These are phyloP conservation scores for Hylaea fasciaria DNA, from an alignment of 2,888 invertebrate species.

Conservation along the genomic window DNA sequence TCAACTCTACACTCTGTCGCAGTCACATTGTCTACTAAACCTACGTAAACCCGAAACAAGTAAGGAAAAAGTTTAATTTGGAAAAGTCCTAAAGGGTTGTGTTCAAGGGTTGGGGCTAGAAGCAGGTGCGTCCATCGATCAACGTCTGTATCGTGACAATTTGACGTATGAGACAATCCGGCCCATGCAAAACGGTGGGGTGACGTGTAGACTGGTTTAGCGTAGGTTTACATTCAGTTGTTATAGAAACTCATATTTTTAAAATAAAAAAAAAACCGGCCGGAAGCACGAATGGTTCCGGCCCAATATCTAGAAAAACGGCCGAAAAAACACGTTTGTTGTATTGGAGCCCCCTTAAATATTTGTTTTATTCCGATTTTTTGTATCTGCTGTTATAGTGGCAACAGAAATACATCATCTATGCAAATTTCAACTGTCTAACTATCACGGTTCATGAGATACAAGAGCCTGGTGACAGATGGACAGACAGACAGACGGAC, in stretches of 20 bases:
- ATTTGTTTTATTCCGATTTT: too few species aligned
- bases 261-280: too few species aligned
- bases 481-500: too few species aligned
- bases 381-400: too few species aligned
- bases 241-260: not conserved
- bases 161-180: conserved; percentile 83
- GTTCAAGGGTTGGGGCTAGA: conserved; percentile 60
- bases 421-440: too few species aligned
- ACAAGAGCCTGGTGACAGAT: too few species aligned
- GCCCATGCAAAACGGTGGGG: conserved; percentile 72
- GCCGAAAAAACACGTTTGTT: too few species aligned
- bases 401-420: too few species aligned
- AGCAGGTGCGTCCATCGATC: conserved; percentile 81
- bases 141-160: conserved; percentile 75
- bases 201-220: conserved; percentile 56
- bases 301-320: too few species aligned
- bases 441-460: too few species aligned
- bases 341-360: too few species aligned
- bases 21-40: not conserved
- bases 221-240: conserved; percentile 56
- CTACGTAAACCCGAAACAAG: not conserved
- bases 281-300: too few species aligned
- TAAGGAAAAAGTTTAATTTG: not conserved
- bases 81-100: conserved; percentile 18
- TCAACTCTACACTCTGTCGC: conserved; percentile 7